Percentiles rank a stretch among this genome's conserved stretches.
Conservation (phyloP, 2,797 vertebrate genomes). For the Gouania willdenowi region DNA sequence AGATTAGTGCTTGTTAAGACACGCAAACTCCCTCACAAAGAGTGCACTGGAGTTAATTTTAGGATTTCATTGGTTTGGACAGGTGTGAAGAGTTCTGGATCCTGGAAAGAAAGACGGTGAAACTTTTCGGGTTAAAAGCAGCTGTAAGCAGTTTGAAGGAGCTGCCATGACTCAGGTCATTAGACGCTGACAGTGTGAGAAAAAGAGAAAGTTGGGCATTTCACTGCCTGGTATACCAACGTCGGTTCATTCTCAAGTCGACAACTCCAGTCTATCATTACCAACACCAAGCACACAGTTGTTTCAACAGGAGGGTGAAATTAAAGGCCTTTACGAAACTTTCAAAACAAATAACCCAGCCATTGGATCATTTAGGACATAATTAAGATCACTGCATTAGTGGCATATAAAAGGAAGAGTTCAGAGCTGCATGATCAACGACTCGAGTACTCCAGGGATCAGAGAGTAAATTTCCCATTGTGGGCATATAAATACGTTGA, state of each 20-base stretch:
- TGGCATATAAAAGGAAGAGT: slow-evolving; percentile 59
- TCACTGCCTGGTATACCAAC: slow-evolving; percentile 21
- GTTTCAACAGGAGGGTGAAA: slow-evolving; percentile 30
- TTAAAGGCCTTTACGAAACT: slow-evolving; percentile 36
- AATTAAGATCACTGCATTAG: slow-evolving; percentile 65
- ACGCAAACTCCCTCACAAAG: slow-evolving; percentile 37
- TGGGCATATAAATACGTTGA: slow-evolving; percentile 47
- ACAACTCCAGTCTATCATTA: slow-evolving; percentile 26
- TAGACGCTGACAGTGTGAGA: slow-evolving; percentile 26
- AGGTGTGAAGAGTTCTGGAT: slow-evolving; percentile 47
- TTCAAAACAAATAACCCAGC: slow-evolving; percentile 51
- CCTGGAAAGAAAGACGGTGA: slow-evolving; percentile 33
- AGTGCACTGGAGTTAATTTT: slow-evolving; percentile 28
- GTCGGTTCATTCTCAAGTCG: slow-evolving; percentile 41
- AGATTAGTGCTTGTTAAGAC: slow-evolving; percentile 64
- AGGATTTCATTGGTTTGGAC: slow-evolving; percentile 38
- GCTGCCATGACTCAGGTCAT: slow-evolving; percentile 31
- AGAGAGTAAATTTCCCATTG: slow-evolving; percentile 44
- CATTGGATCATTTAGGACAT: slow-evolving; percentile 57
- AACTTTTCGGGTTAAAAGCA: slow-evolving; percentile 32
- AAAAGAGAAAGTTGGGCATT: slow-evolving; percentile 10
- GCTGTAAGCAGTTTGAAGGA: slow-evolving; percentile 29
- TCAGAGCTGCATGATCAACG: slow-evolving; percentile 42
- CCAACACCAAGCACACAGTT: slow-evolving; percentile 18
- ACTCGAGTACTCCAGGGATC: slow-evolving; percentile 48